phyloP scores from a whole-genome alignment of 2,113 vertebrate genomes.

The Camelus dromedarius region DNA sequence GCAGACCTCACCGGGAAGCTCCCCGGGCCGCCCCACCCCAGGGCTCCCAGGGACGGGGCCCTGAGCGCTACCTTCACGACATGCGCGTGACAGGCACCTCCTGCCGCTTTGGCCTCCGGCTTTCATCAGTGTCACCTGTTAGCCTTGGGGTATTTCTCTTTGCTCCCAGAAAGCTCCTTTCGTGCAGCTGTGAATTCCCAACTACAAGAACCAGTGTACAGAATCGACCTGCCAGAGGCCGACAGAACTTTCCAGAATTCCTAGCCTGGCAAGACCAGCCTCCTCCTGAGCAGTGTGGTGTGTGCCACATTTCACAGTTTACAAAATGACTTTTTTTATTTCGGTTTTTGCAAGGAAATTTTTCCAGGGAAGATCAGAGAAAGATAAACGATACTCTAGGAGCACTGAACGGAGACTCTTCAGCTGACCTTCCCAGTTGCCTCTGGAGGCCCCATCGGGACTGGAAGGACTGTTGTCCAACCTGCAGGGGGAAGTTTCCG shows the following conservation, averaged over 20 bases:
- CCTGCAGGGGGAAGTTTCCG: not conserved
- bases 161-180: not conserved
- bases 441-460: fast-evolving
- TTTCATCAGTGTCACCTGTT: not conserved
- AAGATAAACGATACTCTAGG: not conserved
- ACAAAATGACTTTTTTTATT: not conserved
- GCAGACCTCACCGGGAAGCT: not conserved
- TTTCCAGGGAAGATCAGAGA: not conserved
- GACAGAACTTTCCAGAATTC: slow-evolving; percentile 45
- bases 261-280: not conserved
- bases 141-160: not conserved
- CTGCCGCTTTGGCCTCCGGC: not conserved
- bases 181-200: not conserved
- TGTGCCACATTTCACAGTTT: not conserved
- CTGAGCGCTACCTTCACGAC: not conserved
- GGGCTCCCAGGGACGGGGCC: not conserved
- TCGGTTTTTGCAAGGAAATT: not conserved
- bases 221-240: not conserved
- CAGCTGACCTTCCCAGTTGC: not conserved
- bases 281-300: not conserved
- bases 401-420: not conserved
- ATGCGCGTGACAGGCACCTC: fast-evolving
- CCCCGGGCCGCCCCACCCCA: not conserved
- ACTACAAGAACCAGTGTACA: not conserved
- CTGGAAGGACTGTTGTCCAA: not conserved